Conservation (phyloP, 2,888 invertebrate genomes). For the Dynastes tityus region DNA sequence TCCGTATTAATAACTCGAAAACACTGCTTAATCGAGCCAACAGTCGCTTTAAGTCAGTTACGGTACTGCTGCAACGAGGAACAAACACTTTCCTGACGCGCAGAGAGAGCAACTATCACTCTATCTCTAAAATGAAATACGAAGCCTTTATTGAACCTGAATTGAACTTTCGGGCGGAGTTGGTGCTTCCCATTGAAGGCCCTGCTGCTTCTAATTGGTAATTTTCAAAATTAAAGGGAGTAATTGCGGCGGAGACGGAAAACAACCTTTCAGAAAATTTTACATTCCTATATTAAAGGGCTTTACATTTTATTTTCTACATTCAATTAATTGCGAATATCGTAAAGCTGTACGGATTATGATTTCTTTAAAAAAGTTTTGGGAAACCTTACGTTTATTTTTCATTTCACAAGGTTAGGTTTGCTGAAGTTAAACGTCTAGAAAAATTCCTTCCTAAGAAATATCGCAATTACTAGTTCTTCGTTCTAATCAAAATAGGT, state of each 20-base stretch:
- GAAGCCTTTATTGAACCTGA: conserved; percentile 10
- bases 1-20: background rate
- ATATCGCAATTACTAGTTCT: no score
- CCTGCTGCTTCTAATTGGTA: conserved; percentile 19
- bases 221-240: conserved; percentile 33
- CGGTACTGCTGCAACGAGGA: background rate
- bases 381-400: no score
- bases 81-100: background rate
- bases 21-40: conserved; percentile 10
- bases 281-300: background rate
- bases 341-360: no score
- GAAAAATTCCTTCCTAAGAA: no score
- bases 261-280: background rate
- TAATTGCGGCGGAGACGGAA: conserved; percentile 4
- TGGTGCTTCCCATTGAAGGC: conserved; percentile 12
- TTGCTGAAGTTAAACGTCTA: no score
- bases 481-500: no score
- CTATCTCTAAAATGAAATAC: conserved; percentile 17
- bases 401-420: no score
- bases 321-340: background rate
- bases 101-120: conserved; percentile 27
- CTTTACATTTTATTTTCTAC: no score
- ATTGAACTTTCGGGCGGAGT: conserved; percentile 15
- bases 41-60: conserved; percentile 12
- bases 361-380: no score